These are phyloP conservation scores for Tinea trinotella DNA, from an alignment of 2,888 invertebrate genomes.

Conservation along the genomic window DNA sequence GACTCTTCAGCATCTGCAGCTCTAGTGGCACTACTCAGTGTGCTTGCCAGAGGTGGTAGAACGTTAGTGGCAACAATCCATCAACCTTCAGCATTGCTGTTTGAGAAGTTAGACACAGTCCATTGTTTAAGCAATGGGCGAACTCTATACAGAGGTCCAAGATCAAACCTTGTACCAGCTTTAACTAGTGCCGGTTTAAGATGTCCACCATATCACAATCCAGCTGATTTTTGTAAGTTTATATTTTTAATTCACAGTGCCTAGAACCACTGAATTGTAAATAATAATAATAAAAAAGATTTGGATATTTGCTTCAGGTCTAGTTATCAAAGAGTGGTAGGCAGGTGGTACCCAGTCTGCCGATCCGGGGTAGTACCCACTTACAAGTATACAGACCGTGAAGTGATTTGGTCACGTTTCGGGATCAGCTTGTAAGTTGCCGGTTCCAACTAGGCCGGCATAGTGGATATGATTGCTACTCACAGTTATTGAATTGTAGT, in stretches of 20 bases:
- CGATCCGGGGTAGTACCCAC: too few species aligned
- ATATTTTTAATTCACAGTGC: not conserved
- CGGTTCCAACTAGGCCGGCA: too few species aligned
- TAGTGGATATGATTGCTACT: too few species aligned
- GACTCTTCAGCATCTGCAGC: conserved; percentile 92
- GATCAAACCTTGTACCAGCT: conserved; percentile 82
- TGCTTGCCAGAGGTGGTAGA: conserved; percentile 86
- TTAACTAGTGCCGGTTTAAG: conserved; percentile 80
- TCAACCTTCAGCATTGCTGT: conserved; percentile 92
- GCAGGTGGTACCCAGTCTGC: too few species aligned
- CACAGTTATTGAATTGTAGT: too few species aligned
- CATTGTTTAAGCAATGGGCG: conserved; percentile 88
- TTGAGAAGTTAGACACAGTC: conserved; percentile 93
- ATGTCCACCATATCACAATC: conserved; percentile 95
- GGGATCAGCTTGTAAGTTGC: too few species aligned
- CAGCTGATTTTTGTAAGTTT: conserved; percentile 92
- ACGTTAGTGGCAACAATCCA: conserved; percentile 95
- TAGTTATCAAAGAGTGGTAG: too few species aligned
- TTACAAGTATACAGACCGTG: too few species aligned
- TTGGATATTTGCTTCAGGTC: too few species aligned
- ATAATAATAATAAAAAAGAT: too few species aligned
- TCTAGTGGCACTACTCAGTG: conserved; percentile 84
- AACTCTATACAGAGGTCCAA: conserved; percentile 88
- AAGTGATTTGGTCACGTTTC: too few species aligned
- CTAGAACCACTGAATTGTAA: too few species aligned